phyloP scores from a whole-genome alignment of 2,797 vertebrate species.

The Aulostomus chinensis region DNA sequence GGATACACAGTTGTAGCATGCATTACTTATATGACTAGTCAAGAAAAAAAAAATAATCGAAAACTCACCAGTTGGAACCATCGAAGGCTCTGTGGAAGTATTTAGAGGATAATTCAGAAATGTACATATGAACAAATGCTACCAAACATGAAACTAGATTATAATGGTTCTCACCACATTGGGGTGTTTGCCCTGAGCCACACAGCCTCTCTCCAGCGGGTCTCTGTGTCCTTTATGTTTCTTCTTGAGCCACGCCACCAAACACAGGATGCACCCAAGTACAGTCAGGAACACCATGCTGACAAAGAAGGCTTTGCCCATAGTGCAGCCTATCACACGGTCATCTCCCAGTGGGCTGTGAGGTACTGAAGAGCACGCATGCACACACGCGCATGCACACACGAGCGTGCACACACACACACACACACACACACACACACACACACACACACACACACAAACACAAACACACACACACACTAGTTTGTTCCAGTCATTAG shows the following conservation, averaged over 20 bases:
- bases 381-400: conserved; percentile 15
- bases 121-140: background rate
- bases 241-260: conserved; percentile 66
- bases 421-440: too few species aligned
- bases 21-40: too few species aligned
- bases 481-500: background rate
- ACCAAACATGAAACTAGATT: background rate
- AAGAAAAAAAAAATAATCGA: background rate
- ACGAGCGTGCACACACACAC: background rate
- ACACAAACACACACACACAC: conserved; percentile 2
- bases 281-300: conserved; percentile 62
- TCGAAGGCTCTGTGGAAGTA: conserved; percentile 66
- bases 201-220: conserved; percentile 72
- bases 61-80: conserved; percentile 77
- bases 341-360: conserved; percentile 57
- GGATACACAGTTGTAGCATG: too few species aligned
- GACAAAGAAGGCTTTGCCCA: conserved; percentile 72
- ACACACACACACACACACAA: too few species aligned
- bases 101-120: conserved; percentile 27
- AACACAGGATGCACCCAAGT: conserved; percentile 54
- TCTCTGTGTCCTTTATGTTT: conserved; percentile 63
- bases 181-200: conserved; percentile 84
- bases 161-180: conserved; percentile 82
- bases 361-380: conserved; percentile 67
- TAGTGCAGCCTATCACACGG: conserved; percentile 55